phyloP scores from a whole-genome alignment of 2,888 invertebrate genomes.

The Amphipoea oculea region DNA sequence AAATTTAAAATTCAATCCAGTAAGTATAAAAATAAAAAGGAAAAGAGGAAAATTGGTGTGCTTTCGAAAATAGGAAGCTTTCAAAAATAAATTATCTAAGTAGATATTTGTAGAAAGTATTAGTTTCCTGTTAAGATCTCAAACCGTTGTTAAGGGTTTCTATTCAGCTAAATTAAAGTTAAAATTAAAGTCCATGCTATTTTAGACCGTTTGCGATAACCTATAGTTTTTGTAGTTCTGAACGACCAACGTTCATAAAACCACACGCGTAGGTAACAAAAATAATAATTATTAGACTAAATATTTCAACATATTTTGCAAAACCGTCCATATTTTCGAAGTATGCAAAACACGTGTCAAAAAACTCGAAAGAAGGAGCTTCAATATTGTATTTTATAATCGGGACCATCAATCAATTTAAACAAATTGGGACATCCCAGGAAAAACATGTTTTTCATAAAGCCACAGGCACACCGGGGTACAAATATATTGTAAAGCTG shows the following conservation, averaged over 20 bases:
- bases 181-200: neutral
- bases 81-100: neutral
- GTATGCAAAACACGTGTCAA: conserved; percentile 23
- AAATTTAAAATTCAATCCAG: neutral
- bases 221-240: neutral
- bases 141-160: neutral
- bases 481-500: conserved; percentile 70
- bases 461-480: conserved; percentile 59
- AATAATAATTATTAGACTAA: conserved; percentile 14
- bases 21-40: neutral
- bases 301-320: conserved; percentile 4
- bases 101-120: neutral
- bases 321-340: neutral
- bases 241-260: neutral
- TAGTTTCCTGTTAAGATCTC: neutral
- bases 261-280: conserved; percentile 43
- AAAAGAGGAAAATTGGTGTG: neutral
- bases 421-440: conserved; percentile 65
- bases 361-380: conserved; percentile 10
- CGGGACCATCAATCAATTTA: conserved; percentile 68
- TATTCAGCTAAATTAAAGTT: neutral
- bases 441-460: conserved; percentile 77
- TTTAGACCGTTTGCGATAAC: conserved; percentile 14
- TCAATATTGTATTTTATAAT: conserved; percentile 32
- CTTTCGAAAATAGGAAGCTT: neutral